Conservation (phyloP, 2,888 invertebrate genomes). For the Andrena haemorrhoa region DNA sequence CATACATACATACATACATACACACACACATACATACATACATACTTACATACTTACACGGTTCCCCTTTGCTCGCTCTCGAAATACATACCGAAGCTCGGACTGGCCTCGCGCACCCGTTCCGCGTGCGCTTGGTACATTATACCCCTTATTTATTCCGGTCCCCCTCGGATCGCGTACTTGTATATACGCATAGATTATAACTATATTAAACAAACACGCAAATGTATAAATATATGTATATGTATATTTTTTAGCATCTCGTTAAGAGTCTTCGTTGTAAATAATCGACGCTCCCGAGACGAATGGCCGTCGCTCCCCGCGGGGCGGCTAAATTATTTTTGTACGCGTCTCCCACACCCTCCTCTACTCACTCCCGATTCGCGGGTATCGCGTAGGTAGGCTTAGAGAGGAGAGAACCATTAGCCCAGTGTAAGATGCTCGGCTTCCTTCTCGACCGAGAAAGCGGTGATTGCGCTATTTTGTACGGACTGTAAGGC, state of each 20-base stretch:
- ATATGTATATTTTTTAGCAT: constrained; percentile 57
- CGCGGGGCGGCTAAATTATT: constrained; percentile 64
- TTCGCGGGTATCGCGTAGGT: constrained; percentile 31
- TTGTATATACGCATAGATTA: constrained; percentile 66
- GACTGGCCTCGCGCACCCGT: constrained; percentile 19
- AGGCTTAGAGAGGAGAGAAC: constrained; percentile 38
- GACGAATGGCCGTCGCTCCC: constrained; percentile 40
- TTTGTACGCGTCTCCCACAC: constrained; percentile 60
- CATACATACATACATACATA: not conserved
- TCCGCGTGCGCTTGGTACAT: constrained; percentile 13
- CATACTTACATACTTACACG: not conserved
- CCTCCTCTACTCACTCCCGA: constrained; percentile 6
- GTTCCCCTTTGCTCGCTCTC: not conserved
- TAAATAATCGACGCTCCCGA: constrained; percentile 59
- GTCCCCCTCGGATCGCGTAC: constrained; percentile 46
- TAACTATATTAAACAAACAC: constrained; percentile 60
- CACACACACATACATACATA: constrained; percentile 31
- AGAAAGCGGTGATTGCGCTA: constrained; percentile 74
- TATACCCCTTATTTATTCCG: constrained; percentile 66
- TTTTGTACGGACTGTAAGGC: constrained; percentile 71
- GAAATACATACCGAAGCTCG: constrained; percentile 12
- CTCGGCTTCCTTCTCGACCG: constrained; percentile 48
- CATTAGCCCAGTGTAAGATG: constrained; percentile 68
- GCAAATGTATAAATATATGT: constrained; percentile 43
- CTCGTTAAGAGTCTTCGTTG: constrained; percentile 51